Conservation (phyloP, 30 jellyfish, hydroid and myxozoan species). For the Aurelia coerulea region DNA sequence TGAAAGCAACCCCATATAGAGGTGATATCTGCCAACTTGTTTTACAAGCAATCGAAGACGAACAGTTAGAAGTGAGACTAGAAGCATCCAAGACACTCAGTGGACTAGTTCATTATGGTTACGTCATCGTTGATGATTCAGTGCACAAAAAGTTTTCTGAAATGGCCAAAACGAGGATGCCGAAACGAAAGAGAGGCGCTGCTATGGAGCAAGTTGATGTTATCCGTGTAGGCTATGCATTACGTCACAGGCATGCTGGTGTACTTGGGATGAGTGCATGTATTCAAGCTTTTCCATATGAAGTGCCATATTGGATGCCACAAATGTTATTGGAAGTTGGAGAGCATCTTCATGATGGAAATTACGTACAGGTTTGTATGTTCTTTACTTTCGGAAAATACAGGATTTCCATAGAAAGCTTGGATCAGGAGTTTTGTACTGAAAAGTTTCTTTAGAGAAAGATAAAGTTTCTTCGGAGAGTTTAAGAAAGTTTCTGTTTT, state of each 20-base stretch:
- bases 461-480: no score
- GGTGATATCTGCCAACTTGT: slow-evolving; percentile 69
- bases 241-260: slow-evolving; percentile 92
- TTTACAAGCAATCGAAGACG: slow-evolving; percentile 74
- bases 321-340: slow-evolving; percentile 91
- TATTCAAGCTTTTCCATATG: slow-evolving; percentile 95
- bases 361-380: slow-evolving; percentile 74
- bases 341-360: slow-evolving; percentile 87
- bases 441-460: no score
- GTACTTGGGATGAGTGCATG: slow-evolving; percentile 93
- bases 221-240: slow-evolving; percentile 40
- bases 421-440: no score
- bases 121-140: slow-evolving; percentile 70
- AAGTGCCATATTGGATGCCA: slow-evolving; percentile 98
- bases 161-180: slow-evolving; percentile 89
- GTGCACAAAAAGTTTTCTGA: slow-evolving; percentile 60
- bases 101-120: slow-evolving; percentile 96
- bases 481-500: no score
- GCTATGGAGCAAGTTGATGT: slow-evolving; percentile 21
- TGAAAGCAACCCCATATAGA: slow-evolving; percentile 52
- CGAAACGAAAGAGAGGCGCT: slow-evolving; percentile 66
- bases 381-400: no score
- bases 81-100: slow-evolving; percentile 89
- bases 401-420: no score
- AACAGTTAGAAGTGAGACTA: slow-evolving; percentile 92